These are phyloP conservation scores for Enteromius trimaculatus DNA, from an alignment of 2,797 vertebrate genomes.

Conservation along the genomic window DNA sequence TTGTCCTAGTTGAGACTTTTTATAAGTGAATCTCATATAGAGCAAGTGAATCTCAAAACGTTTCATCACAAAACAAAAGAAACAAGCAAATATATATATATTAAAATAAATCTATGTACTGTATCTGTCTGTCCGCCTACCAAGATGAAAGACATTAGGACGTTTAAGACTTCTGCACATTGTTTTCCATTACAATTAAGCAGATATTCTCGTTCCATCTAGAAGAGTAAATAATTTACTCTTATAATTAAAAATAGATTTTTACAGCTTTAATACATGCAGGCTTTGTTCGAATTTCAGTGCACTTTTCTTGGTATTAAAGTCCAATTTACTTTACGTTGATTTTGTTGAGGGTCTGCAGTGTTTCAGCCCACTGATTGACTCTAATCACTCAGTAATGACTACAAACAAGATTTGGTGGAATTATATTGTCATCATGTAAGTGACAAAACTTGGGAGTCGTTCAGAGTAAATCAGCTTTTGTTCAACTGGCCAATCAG, in stretches of 20 bases:
- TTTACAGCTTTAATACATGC: neutral
- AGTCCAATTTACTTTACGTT: neutral
- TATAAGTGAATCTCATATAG: neutral
- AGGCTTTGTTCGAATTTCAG: neutral
- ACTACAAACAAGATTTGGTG: constrained; percentile 20
- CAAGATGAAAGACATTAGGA: neutral
- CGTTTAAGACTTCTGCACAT: neutral
- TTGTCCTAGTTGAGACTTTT: constrained; percentile 5
- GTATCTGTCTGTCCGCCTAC: neutral
- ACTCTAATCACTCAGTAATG: constrained; percentile 37
- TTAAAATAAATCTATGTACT: neutral
- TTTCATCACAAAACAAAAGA: neutral
- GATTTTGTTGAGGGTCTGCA: constrained; percentile 19
- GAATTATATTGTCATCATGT: constrained; percentile 22
- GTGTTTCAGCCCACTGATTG: constrained; percentile 27
- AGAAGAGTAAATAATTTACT: neutral
- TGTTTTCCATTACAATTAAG: neutral
- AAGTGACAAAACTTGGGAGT: constrained; percentile 26
- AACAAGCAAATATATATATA: neutral
- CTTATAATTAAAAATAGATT: neutral
- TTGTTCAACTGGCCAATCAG: constrained; percentile 31
- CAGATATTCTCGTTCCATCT: neutral
- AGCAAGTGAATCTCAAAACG: neutral
- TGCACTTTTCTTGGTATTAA: neutral
- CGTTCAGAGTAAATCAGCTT: constrained; percentile 47